Evolutionary conservation across 2,113 vertebrate species (phyloP), one percentile per base, ranked within the genome.

Genomic region (Forbesichthys agassizii): DNA sequence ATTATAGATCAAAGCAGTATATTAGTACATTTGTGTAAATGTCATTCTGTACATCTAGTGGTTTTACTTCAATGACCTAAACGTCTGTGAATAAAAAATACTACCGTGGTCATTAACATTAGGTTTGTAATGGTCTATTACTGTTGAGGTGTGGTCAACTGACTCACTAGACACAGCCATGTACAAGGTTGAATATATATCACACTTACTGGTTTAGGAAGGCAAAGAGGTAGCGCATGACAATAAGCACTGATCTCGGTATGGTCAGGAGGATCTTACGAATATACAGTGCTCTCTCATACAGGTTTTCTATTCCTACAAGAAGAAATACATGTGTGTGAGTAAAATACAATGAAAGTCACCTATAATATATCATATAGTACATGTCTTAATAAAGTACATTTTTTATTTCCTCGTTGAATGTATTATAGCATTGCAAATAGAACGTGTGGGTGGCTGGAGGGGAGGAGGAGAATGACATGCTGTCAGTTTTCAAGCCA

Each of bases 201-300:
- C 48, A 36, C 61, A 96, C 97, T 95, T 93, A 99, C 98, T 99
- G 98, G 87, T 98, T 98, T 75, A 99, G 96, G 90, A 99, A 99
- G 84, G 98, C 93, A 52, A 99, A 99, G 79, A 99, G 96, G 92
- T 99, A 99, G 84, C 98, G 94, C 96, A 98, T 97, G 88, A 99
- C 95, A 61, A 98, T 92, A 33, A 99, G 95, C 75, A 99, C 95
- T 9, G 96, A 96, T 86, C 95, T 94, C 79, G 98, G 95, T 84
- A 97, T 88, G 68, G 96, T 98, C 73, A 99, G 88, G 72, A 99
- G 94, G 79, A 98, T 94, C 93, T 98, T 99, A 11, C 95, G 95
- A 88, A 99, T 95, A 91, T 95, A 96, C 84, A 98, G 91, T 12
- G 98, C 95, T 87, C 98, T 94, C 90, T 99, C 98, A 86, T 96